These are phyloP conservation scores for Cynocephalus volans DNA, from an alignment of 2,113 vertebrate genomes.

Conservation along the genomic window DNA sequence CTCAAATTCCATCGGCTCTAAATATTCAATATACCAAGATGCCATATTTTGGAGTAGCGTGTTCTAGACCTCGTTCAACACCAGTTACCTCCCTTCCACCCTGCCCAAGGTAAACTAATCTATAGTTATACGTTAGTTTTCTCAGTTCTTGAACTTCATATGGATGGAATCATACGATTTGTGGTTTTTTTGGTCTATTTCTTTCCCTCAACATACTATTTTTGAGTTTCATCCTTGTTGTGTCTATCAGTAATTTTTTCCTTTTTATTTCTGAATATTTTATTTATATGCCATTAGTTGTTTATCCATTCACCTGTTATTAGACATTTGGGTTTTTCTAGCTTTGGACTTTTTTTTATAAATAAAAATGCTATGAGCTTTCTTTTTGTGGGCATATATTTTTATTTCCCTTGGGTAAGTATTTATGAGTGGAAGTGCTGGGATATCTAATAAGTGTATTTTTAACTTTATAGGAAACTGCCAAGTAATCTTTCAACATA, in stretches of 20 bases:
- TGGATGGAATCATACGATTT: neutral
- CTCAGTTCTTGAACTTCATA: neutral
- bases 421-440: conserved; percentile 8
- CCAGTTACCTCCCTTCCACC: neutral
- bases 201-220: neutral
- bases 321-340: conserved; percentile 9
- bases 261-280: neutral
- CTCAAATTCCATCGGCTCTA: neutral
- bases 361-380: conserved; percentile 11
- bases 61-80: neutral
- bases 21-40: neutral
- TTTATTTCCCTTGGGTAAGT: conserved; percentile 31
- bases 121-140: neutral
- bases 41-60: neutral
- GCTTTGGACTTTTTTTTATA: conserved; percentile 5
- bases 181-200: neutral
- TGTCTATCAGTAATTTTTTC: neutral
- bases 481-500: conserved; percentile 20
- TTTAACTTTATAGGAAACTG: conserved; percentile 51
- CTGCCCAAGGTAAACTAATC: neutral
- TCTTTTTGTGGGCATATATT: neutral
- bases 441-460: neutral
- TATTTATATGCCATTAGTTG: neutral
- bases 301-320: conserved; percentile 25
- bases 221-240: neutral